Percentiles rank a stretch among this genome's conserved stretches.
phyloP scores from a whole-genome alignment of 2,888 invertebrate genomes.

The Protonemura montana region DNA sequence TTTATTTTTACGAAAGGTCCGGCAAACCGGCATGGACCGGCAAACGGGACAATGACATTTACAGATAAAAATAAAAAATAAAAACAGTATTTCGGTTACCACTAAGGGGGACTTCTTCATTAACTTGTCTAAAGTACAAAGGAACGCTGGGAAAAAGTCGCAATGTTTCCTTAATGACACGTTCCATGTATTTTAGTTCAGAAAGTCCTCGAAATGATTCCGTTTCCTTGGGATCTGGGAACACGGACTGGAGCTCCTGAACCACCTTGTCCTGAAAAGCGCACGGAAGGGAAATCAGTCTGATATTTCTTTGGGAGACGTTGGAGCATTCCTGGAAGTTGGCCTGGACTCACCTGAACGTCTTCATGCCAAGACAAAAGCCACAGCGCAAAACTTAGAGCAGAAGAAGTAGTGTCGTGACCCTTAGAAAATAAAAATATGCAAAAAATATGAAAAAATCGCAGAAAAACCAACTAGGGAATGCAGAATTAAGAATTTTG shows the following conservation, averaged over 20 bases:
- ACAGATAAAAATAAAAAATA: too few relatives aligned
- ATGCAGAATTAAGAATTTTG: background rate
- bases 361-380: conserved; percentile 54
- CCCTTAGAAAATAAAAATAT: background rate
- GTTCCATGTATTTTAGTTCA: background rate
- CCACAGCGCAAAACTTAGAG: conserved; percentile 52
- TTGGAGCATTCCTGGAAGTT: too few relatives aligned
- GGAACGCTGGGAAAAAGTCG: background rate
- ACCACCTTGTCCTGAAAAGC: background rate
- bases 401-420: conserved; percentile 53
- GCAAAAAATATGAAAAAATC: too few relatives aligned
- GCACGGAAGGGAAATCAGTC: too few relatives aligned
- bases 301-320: too few relatives aligned
- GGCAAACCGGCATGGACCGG: too few relatives aligned
- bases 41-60: too few relatives aligned
- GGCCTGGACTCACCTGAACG: conserved; percentile 52
- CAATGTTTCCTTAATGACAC: background rate
- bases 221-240: too few relatives aligned
- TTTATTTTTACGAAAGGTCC: too few relatives aligned
- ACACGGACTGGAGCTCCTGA: too few relatives aligned
- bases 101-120: too few relatives aligned
- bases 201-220: background rate
- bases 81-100: too few relatives aligned
- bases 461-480: background rate
- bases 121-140: background rate